Evolutionary conservation across 1,140 invertebrate genomes (phyloP).

Genomic region (Hesperophylax magnus): DNA sequence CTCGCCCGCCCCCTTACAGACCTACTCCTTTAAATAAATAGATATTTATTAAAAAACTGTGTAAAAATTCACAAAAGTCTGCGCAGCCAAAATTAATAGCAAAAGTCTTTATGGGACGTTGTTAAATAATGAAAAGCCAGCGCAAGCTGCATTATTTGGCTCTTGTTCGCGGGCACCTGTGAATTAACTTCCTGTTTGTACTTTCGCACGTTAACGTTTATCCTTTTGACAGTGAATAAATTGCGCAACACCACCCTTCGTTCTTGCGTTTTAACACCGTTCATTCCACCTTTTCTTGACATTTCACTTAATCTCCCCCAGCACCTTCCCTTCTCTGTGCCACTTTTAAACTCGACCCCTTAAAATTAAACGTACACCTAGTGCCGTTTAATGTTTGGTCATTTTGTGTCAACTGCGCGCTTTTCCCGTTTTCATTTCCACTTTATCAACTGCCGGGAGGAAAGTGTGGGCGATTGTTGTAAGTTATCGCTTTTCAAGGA

Average conservation of each 20-base stretch:
- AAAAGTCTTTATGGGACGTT: no score
- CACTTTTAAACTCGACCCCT: background rate
- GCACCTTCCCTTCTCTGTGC: background rate
- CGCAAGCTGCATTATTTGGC: no score
- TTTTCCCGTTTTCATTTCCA: background rate
- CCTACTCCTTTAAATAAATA: no score
- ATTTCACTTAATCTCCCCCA: slow-evolving; percentile 29
- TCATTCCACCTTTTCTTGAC: slow-evolving; percentile 26
- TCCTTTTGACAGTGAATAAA: slow-evolving; percentile 31
- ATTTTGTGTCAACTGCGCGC: slow-evolving; percentile 7
- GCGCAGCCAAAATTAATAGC: no score
- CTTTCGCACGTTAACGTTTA: slow-evolving; percentile 8
- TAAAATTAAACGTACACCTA: slow-evolving; percentile 10
- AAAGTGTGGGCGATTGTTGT: slow-evolving; percentile 3
- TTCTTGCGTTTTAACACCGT: slow-evolving; percentile 28
- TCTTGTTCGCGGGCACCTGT: slow-evolving; percentile 3
- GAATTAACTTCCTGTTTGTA: slow-evolving; percentile 11
- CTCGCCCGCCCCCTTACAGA: no score
- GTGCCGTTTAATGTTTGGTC: slow-evolving; percentile 24
- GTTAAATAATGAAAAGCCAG: no score
- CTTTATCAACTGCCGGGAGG: background rate
- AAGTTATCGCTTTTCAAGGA: background rate
- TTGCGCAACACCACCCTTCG: slow-evolving; percentile 6
- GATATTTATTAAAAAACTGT: no score
- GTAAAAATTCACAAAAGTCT: no score